Evolutionary conservation across 2,888 invertebrate species (phyloP).

Genomic region (Leucozona laternaria): DNA sequence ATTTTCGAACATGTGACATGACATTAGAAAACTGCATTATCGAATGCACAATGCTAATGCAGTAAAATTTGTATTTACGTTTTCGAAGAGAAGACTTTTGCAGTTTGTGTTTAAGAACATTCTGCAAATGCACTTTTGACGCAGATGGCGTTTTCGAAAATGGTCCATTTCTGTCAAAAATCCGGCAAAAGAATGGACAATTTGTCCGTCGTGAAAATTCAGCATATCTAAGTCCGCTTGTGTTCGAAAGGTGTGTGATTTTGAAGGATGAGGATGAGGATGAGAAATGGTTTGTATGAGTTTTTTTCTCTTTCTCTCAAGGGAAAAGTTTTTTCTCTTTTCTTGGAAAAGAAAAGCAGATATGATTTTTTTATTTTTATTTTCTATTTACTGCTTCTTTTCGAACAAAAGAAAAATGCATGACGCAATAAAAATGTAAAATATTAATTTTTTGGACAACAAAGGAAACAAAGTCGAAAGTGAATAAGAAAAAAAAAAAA

Average conservation of each 20-base stretch:
- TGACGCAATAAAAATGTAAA: slow-evolving; percentile 75
- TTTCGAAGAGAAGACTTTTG: too few relatives aligned
- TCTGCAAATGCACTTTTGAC: too few relatives aligned
- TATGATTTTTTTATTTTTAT: slow-evolving; percentile 54
- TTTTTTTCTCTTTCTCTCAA: slow-evolving; percentile 2
- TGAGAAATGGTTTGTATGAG: slow-evolving; percentile 15
- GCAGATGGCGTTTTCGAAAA: too few relatives aligned
- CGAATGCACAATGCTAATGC: too few relatives aligned
- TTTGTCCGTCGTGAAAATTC: too few relatives aligned
- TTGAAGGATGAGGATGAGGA: neutral
- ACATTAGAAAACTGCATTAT: too few relatives aligned
- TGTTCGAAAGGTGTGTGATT: neutral
- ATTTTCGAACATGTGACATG: too few relatives aligned
- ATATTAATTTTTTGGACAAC: slow-evolving; percentile 74
- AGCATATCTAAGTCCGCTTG: too few relatives aligned
- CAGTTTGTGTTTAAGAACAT: too few relatives aligned
- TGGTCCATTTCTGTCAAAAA: too few relatives aligned
- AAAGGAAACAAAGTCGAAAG: slow-evolving; percentile 67
- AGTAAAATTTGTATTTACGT: too few relatives aligned
- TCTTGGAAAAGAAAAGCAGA: slow-evolving; percentile 37
- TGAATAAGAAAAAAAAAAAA: slow-evolving; percentile 23
- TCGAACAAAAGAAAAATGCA: slow-evolving; percentile 53
- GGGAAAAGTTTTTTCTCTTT: slow-evolving; percentile 57
- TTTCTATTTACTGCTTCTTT: slow-evolving; percentile 30
- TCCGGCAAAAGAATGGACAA: too few relatives aligned